Evolutionary conservation across 2,888 invertebrate species (phyloP).

Genomic region (Mactromeris polynyma): DNA sequence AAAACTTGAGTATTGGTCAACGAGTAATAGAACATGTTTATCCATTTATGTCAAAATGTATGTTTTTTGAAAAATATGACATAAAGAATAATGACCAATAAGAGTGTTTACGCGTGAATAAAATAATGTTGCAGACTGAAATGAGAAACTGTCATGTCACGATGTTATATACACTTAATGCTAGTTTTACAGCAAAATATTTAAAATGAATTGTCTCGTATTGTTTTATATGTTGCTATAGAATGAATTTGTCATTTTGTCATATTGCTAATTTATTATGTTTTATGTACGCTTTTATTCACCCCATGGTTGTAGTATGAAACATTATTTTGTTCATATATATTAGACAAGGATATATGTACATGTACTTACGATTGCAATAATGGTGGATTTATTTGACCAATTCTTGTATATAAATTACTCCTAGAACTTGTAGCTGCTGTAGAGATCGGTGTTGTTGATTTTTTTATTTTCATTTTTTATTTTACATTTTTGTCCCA

Average conservation of each 20-base stretch:
- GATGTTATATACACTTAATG: too few species aligned
- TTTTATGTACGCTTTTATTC: background rate
- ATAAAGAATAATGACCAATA: too few species aligned
- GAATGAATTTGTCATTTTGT: background rate
- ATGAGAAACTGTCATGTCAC: too few species aligned
- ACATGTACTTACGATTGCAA: background rate
- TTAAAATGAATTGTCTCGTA: background rate
- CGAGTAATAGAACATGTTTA: too few species aligned
- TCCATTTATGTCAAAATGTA: too few species aligned
- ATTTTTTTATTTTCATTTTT: slow-evolving; percentile 13
- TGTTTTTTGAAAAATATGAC: too few species aligned
- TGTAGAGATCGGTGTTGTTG: slow-evolving; percentile 36
- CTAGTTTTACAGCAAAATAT: background rate
- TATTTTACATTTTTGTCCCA: slow-evolving; percentile 33
- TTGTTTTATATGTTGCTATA: background rate
- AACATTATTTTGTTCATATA: background rate
- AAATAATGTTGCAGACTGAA: too few species aligned
- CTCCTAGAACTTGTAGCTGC: slow-evolving; percentile 29
- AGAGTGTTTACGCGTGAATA: too few species aligned
- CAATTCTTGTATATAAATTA: background rate
- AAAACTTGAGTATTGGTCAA: too few species aligned
- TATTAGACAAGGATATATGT: background rate
- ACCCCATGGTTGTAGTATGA: background rate
- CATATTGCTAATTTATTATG: slow-evolving; percentile 10
- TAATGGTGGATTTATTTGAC: background rate